These are phyloP conservation scores for Hypsopygia costalis DNA, from an alignment of 2,888 invertebrate genomes.

Conservation along the genomic window DNA sequence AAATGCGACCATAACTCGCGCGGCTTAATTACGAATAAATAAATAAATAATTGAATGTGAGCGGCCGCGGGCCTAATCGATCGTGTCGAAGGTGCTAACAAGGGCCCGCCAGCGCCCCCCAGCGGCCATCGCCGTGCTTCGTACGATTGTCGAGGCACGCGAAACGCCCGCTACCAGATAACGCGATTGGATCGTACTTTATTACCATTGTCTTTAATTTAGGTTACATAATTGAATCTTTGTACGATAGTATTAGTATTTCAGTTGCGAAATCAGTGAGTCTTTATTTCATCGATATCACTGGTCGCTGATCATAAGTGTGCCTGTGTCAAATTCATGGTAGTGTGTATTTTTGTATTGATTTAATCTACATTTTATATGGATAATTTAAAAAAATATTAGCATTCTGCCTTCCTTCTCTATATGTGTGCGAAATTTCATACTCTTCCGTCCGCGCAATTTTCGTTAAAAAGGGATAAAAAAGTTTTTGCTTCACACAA, in stretches of 20 bases:
- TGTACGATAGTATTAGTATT: background rate
- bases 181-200: constrained; percentile 12
- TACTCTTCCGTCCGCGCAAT: no score
- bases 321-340: no score
- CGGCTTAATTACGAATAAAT: constrained; percentile 80
- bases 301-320: no score
- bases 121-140: constrained; percentile 42
- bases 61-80: constrained; percentile 77
- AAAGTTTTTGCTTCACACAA: no score
- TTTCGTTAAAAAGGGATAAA: no score
- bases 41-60: constrained; percentile 81
- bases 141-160: constrained; percentile 21
- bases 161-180: constrained; percentile 25
- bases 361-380: no score
- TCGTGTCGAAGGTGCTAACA: constrained; percentile 75
- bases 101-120: constrained; percentile 40
- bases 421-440: no score
- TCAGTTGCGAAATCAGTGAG: no score
- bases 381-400: no score
- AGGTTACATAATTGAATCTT: constrained; percentile 13
- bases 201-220: constrained; percentile 8
- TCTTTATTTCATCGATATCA: background rate
- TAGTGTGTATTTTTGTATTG: no score
- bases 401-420: no score
- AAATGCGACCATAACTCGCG: constrained; percentile 65